phyloP scores from a whole-genome alignment of 2,888 invertebrate genomes.

The Aspidiotus rigidus region DNA sequence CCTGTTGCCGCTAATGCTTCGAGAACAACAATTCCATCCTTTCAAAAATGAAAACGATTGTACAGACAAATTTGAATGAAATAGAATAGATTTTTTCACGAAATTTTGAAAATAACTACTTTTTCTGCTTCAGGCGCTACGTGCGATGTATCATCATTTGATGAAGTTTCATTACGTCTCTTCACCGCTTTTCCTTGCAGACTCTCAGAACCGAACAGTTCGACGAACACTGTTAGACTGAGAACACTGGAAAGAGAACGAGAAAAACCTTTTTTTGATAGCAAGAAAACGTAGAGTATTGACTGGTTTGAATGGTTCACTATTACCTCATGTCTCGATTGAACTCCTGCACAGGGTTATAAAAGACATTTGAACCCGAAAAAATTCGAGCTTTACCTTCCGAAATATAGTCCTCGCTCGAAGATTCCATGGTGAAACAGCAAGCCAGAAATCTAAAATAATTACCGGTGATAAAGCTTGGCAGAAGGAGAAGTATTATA shows the following conservation, averaged over 20 bases:
- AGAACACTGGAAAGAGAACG: slow-evolving; percentile 9
- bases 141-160: neutral
- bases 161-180: neutral
- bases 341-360: slow-evolving; percentile 97
- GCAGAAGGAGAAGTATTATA: too few relatives aligned
- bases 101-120: neutral
- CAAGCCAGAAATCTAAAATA: too few relatives aligned
- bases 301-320: neutral
- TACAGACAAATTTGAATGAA: too few relatives aligned
- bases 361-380: slow-evolving; percentile 72
- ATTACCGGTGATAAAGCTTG: too few relatives aligned
- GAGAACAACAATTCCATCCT: slow-evolving; percentile 58
- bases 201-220: slow-evolving; percentile 7
- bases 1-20: slow-evolving; percentile 96
- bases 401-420: slow-evolving; percentile 45
- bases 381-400: slow-evolving; percentile 73
- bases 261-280: neutral
- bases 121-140: neutral
- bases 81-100: neutral
- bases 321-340: slow-evolving; percentile 77
- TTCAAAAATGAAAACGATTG: neutral
- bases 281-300: neutral
- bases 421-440: neutral
- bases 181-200: slow-evolving; percentile 8
- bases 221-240: slow-evolving; percentile 19